phyloP scores from a whole-genome alignment of 2,113 vertebrate genomes.

The Coptodon rendalli region DNA sequence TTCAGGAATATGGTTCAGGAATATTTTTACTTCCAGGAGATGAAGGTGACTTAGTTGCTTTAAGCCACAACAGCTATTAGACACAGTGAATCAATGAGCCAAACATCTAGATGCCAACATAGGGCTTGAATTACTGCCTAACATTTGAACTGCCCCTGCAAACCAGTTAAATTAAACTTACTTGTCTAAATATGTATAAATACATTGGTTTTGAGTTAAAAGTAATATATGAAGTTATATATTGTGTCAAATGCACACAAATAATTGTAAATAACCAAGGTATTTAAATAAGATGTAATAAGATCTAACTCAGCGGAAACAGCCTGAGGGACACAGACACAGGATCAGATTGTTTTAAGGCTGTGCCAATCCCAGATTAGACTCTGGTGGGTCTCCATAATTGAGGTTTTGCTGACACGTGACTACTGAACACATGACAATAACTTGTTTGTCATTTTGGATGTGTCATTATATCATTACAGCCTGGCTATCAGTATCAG shows the following conservation, averaged over 20 bases:
- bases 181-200: not conserved
- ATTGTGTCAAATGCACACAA: not conserved
- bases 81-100: not conserved
- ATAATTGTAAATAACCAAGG: not conserved
- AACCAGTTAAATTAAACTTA: not conserved
- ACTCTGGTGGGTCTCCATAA: not conserved
- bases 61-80: not conserved
- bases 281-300: not conserved
- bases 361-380: not conserved
- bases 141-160: not conserved
- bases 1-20: not conserved
- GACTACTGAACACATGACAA: not conserved
- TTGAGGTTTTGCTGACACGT: not conserved
- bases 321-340: not conserved
- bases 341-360: not conserved
- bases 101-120: not conserved
- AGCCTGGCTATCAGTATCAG: not conserved
- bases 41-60: not conserved
- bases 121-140: not conserved
- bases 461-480: not conserved
- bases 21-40: not conserved
- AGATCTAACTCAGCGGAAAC: not conserved
- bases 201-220: not conserved
- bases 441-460: not conserved
- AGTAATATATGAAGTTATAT: not conserved